Evolutionary conservation across 1,140 invertebrate species (phyloP), one percentile per base, ranked within the genome.

Genomic region (Acromyrmex heyeri): DNA sequence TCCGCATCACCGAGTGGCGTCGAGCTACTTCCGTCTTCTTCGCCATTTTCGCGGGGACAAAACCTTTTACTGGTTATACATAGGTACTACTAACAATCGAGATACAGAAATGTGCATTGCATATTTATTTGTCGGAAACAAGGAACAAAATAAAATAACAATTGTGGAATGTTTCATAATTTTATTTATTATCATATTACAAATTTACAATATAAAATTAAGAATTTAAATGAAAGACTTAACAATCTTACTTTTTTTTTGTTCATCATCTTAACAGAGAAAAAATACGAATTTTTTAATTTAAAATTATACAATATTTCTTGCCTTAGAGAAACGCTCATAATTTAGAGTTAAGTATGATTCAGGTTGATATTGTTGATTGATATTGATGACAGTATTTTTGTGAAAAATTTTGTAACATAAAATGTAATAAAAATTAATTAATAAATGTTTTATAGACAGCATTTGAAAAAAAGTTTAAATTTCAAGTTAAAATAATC

Each of bases 1-100:
- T 78, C 50, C 24, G 62, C 30, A 55, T 85, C 82, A 21, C 44
- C 59, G 48, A 78, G 73, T 30, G 21, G 30, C 30, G 48, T 78
- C 72, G 70, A 14, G 14, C 38, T 64, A n/a, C 55, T 76, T 50
- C n/a, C 24, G 48, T 24, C 24, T 24, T 61, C 38, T 30, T 24
- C 55, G 38, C 38, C 14, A 75, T 77, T 69, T 53, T 53, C n/a
- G 48, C 21, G 6, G 24, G 3, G n/a, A 73, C 24, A 44, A 83
- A 75, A 86, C 50, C 59, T 57, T 64, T 85, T 70, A 44, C 30
- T 30, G 65, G 24, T 65, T 48, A 38, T 57, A 34, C 16, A 24
- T 64, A 24, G 24, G 24, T 24, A 57, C 2, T 75, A 77, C 24
- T 78, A 65, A 78, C 34, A 14, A 81, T 81, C 34, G 44, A 30